Evolutionary conservation across 2,888 invertebrate genomes (phyloP), one percentile per base, ranked within the genome.

Genomic region (Chrysolina oricalcia): DNA sequence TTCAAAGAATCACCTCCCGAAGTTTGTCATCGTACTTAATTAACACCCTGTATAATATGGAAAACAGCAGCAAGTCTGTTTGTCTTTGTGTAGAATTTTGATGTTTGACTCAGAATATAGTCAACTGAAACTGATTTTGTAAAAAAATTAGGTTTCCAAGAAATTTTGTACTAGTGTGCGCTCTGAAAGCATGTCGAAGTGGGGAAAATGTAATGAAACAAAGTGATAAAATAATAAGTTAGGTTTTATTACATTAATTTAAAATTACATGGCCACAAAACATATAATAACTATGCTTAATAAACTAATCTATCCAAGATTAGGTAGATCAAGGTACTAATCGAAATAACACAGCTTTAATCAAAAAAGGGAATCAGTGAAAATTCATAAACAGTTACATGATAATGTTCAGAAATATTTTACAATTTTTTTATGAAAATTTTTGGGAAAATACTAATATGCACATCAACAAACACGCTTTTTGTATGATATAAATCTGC

Each of bases 241-340:
- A 88, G 85, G 87, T 87, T 89, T 89, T 89, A 89, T 89, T 89
- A 89, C 89, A 88, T 88, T 89, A 89, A 89, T 88, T 89, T 89
- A 88, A 88, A 89, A 89, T 89, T 89, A 89, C 89, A 89, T 89
- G 89, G 89, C 89, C 89, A 89, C 88, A 89, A 89, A 89, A 89
- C 88, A 89, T 88, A 88, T 87, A 88, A 85, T 86, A 82, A 86
- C 87, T 87, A 87, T 83, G 83, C 85, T 86, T 86, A 83, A 82
- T 84, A 85, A 81, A 85, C 84, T 85, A 83, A 81, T 83, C 81
- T 81, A 78, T 82, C 74, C 67, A 80, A 81, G 77, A 83, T 81
- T 80, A 79, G 78, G 80, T 77, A 78, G 67, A 67, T 50, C 71
- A 75, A 75, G 78, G 78, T 78, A 78, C 77, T 75, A 78, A 72